Conservation (phyloP, 2,113 vertebrate species). For the Amblyopsis rosae region DNA sequence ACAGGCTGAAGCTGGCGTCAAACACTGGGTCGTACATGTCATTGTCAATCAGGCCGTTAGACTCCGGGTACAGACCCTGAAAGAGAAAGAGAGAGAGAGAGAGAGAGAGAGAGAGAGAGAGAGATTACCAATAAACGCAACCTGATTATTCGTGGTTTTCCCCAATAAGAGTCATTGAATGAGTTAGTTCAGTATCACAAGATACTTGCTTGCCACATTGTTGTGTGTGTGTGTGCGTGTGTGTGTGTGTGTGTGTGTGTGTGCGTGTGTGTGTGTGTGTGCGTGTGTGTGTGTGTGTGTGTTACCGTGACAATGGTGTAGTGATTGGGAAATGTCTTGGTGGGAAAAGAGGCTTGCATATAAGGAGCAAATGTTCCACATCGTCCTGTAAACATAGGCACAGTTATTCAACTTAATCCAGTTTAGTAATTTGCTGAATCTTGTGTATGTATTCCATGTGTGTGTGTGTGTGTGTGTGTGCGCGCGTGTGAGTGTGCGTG, state of each 20-base stretch:
- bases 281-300: background rate
- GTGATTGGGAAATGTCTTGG: slow-evolving; percentile 80
- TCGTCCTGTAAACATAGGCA: slow-evolving; percentile 22
- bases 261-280: background rate
- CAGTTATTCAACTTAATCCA: no score
- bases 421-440: no score
- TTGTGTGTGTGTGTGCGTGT: background rate
- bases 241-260: background rate
- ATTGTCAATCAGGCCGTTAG: slow-evolving; percentile 79
- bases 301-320: slow-evolving; percentile 79
- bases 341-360: slow-evolving; percentile 79
- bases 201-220: background rate
- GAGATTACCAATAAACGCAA: background rate
- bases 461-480: no score
- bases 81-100: background rate
- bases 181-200: no score
- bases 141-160: no score
- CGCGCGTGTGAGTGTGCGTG: no score
- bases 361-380: slow-evolving; percentile 74
- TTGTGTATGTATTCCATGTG: no score
- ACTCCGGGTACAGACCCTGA: slow-evolving; percentile 79
- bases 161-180: no score
- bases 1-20: slow-evolving; percentile 72
- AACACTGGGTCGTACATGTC: slow-evolving; percentile 78
- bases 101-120: background rate